Percentiles rank a stretch among this genome's conserved stretches.
phyloP scores from a whole-genome alignment of 1,140 invertebrate genomes.

The Nasonia giraulti region DNA sequence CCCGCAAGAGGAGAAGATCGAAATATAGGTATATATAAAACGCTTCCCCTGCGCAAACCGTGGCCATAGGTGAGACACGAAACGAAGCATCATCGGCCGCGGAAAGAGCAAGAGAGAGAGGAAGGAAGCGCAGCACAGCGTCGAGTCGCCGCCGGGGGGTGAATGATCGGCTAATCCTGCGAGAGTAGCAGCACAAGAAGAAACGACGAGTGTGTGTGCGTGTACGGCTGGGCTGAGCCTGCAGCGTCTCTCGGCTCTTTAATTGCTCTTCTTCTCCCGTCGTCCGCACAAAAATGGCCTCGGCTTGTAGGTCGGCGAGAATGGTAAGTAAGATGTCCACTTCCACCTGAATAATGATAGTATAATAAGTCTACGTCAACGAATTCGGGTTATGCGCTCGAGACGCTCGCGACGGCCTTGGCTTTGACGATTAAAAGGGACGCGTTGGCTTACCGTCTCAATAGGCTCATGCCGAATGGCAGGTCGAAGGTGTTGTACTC shows the following conservation, averaged over 20 bases:
- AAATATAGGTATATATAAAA: background rate
- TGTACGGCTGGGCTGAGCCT: background rate
- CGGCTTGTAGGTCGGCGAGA: slow-evolving; percentile 80
- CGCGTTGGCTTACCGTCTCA: slow-evolving; percentile 74
- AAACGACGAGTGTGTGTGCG: background rate
- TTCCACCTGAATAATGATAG: slow-evolving; percentile 73
- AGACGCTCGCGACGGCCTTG: background rate
- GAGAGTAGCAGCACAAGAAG: background rate
- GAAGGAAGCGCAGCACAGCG: background rate
- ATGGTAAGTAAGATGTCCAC: slow-evolving; percentile 81
- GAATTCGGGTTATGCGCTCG: background rate
- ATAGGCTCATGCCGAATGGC: slow-evolving; percentile 80
- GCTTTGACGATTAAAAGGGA: background rate
- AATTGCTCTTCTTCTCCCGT: slow-evolving; percentile 44
- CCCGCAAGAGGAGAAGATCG: background rate
- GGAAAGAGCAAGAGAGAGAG: background rate
- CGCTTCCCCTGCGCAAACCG: background rate
- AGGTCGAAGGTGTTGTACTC: slow-evolving; percentile 82
- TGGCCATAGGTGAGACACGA: too few relatives aligned
- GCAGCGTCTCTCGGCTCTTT: slow-evolving; percentile 30
- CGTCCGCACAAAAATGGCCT: slow-evolving; percentile 54
- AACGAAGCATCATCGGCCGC: background rate
- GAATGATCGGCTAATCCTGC: slow-evolving; percentile 3
- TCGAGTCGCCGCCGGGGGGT: background rate
- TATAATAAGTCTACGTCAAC: background rate